phyloP scores from a whole-genome alignment of 2,113 vertebrate genomes.

The Panthera uncia region DNA sequence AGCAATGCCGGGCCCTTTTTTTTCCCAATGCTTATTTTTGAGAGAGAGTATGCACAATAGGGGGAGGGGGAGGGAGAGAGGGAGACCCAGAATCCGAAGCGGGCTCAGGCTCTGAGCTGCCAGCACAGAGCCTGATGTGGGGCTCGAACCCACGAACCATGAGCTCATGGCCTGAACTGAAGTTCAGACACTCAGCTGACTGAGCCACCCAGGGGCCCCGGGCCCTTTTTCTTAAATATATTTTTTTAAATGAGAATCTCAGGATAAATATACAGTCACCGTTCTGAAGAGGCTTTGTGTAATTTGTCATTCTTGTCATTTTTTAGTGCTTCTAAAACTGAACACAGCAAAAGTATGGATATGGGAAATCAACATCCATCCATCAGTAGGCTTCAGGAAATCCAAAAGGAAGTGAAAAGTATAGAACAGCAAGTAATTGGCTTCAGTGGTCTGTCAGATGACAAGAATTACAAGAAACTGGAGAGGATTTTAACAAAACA shows the following conservation, averaged over 20 bases:
- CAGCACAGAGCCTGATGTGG: too few species aligned
- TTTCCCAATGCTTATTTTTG: too few species aligned
- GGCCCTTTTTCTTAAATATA: background rate
- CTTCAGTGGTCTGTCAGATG: conserved; percentile 93
- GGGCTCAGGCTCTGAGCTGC: too few species aligned
- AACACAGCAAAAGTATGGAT: conserved; percentile 92
- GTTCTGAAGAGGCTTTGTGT: background rate
- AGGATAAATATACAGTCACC: background rate
- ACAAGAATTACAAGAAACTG: conserved; percentile 93
- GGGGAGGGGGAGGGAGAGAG: too few species aligned
- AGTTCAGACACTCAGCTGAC: too few species aligned
- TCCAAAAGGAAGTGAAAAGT: conserved; percentile 91
- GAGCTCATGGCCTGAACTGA: too few species aligned
- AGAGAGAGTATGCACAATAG: too few species aligned
- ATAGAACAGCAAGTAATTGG: conserved; percentile 93
- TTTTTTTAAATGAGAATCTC: background rate
- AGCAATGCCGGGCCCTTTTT: background rate
- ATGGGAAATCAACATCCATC: conserved; percentile 94
- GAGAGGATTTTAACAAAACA: conserved; percentile 92
- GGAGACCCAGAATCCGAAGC: too few species aligned
- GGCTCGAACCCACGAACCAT: too few species aligned
- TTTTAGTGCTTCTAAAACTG: conserved; percentile 81
- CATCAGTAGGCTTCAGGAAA: conserved; percentile 92
- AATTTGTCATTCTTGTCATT: background rate
- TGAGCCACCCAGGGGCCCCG: too few species aligned